Evolutionary conservation across 2,888 invertebrate genomes (phyloP), one percentile per base, ranked within the genome.

Genomic region (Chironomus riparius): DNA sequence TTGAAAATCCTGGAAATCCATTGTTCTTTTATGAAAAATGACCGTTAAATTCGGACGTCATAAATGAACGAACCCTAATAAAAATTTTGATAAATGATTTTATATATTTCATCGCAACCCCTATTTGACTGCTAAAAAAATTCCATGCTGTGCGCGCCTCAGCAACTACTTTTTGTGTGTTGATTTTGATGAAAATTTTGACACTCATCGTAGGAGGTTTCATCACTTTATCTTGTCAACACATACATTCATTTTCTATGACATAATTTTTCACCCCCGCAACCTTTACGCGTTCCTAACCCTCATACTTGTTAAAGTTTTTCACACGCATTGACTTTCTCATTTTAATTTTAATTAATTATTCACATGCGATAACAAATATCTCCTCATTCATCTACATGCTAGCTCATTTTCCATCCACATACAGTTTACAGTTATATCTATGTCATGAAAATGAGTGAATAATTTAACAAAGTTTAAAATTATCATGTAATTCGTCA

Each of bases 401-500:
- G 21, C 47, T 56, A 2, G 38, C 38, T 38, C 4, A 10, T 38
- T 38, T 38, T 38, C 38, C 38, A 38, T 38, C 10, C 38, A 38
- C 28, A 28, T 5, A 28, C 28, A 28, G 5, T 38, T 38, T 38
- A 38, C 7, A 38, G 38, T 38, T 38, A 38, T 50, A 50, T 50
- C 18, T 18, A 18, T 62, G 62, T 74, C 74, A 74, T 74, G 74
- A 74, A 74, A 73, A 38, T 62, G 68, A 65, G 48, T 18, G 15
- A 28, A 24, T 65, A 13, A 21, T 56, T 56, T 56, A 15, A 10
- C 15, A 50, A 13, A 50, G 15, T 61, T 48, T 28, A 18, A 62
- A 72, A 62, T 68, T 65, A 68, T 47, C 74, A 21, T 74, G 74
- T 74, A 74, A 74, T 74, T 74, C 74, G 74, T 65, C 68, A 68